These are phyloP conservation scores for Drosophila nigromelanica DNA, from an alignment of 1,140 invertebrate genomes.

Conservation along the genomic window DNA sequence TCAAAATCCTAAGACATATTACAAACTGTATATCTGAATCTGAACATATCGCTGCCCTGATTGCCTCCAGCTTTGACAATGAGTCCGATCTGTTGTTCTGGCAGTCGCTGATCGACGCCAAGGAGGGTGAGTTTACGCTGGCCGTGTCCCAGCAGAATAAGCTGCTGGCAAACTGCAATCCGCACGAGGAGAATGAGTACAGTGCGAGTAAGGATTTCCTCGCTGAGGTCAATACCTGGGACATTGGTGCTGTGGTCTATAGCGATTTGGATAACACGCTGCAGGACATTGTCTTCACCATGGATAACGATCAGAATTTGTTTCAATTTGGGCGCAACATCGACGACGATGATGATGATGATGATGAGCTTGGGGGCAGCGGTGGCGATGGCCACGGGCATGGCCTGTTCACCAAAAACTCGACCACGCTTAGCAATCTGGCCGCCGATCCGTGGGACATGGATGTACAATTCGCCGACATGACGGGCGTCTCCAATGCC, in stretches of 20 bases:
- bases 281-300: constrained; percentile 72
- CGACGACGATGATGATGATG: constrained; percentile 76
- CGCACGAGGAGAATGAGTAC: constrained; percentile 72
- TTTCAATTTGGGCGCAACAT: constrained; percentile 72
- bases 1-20: constrained; percentile 86
- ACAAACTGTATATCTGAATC: constrained; percentile 77
- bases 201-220: constrained; percentile 57
- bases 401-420: constrained; percentile 66
- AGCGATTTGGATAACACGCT: constrained; percentile 61
- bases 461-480: constrained; percentile 68
- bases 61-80: constrained; percentile 64
- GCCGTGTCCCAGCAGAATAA: constrained; percentile 69
- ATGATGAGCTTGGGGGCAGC: constrained; percentile 62
- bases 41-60: constrained; percentile 81
- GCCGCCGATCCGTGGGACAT: constrained; percentile 72
- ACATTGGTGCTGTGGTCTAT: constrained; percentile 40
- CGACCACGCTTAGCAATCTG: constrained; percentile 59
- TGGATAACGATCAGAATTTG: constrained; percentile 70
- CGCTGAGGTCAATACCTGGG: constrained; percentile 58
- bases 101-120: constrained; percentile 72
- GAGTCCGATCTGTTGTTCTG: constrained; percentile 64
- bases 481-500: constrained; percentile 42
- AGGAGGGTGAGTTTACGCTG: constrained; percentile 71
- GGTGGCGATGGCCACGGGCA: constrained; percentile 56
- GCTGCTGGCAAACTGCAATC: constrained; percentile 75